phyloP scores from a whole-genome alignment of 2,797 vertebrate genomes.

The Mormyrops boulengeri region DNA sequence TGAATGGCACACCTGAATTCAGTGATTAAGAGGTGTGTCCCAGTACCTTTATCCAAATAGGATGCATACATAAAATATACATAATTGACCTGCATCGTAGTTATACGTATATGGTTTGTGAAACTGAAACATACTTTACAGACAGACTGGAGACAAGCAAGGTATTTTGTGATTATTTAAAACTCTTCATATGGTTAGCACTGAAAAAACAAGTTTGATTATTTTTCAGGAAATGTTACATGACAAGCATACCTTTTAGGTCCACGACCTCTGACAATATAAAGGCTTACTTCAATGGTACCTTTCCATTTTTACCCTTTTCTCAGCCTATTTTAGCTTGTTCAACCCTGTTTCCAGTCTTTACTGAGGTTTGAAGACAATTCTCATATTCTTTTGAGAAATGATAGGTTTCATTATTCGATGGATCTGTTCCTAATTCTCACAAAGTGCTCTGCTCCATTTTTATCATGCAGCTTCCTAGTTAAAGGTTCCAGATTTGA shows the following conservation, averaged over 20 bases:
- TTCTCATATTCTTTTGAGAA: background rate
- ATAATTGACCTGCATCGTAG: background rate
- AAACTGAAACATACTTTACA: background rate
- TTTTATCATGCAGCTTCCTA: background rate
- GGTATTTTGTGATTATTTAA: background rate
- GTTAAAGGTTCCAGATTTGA: background rate
- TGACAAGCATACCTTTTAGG: background rate
- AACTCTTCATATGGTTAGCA: background rate
- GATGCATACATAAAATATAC: background rate
- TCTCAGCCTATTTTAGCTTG: background rate
- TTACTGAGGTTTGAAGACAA: background rate
- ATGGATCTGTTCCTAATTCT: background rate
- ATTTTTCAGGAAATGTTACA: background rate
- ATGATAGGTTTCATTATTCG: background rate
- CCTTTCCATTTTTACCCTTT: background rate
- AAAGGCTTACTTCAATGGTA: background rate
- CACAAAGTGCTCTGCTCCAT: background rate
- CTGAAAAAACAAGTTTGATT: background rate
- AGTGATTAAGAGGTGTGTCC: background rate
- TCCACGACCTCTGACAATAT: background rate
- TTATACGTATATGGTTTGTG: background rate
- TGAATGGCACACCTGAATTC: background rate
- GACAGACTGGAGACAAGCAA: background rate
- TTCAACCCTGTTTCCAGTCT: background rate
- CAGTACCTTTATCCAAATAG: background rate